Conservation (phyloP, 53 echinoderm and acorn worm genomes). For the Luidia sarsii region DNA sequence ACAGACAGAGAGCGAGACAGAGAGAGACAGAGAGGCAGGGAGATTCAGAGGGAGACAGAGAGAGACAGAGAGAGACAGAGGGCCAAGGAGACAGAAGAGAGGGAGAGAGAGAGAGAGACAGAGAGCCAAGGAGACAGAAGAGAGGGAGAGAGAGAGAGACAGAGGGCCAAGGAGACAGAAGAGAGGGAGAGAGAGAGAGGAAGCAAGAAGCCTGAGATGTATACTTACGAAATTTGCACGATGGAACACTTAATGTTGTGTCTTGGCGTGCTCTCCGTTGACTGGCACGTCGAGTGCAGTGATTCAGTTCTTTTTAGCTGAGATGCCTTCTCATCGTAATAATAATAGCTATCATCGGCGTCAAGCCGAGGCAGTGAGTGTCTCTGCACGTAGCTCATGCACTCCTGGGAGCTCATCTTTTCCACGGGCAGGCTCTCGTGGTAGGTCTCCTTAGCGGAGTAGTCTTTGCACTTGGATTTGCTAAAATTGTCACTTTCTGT, state of each 20-base stretch:
- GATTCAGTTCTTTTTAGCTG: slow-evolving; percentile 96
- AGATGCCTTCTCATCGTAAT: slow-evolving; percentile 94
- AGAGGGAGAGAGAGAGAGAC: background rate
- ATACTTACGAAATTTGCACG: slow-evolving; percentile 98
- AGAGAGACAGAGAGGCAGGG: too few species aligned
- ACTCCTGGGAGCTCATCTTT: slow-evolving; percentile 71
- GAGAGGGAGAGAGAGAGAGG: too few species aligned
- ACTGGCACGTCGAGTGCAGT: slow-evolving; percentile 87
- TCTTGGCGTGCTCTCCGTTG: slow-evolving; percentile 90
- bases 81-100: too few species aligned
- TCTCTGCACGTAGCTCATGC: slow-evolving; percentile 89
- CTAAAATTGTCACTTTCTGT: slow-evolving; percentile 77
- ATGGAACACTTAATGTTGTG: slow-evolving; percentile 85
- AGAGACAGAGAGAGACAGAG: background rate
- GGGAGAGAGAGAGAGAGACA: too few species aligned
- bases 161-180: too few species aligned
- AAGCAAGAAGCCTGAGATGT: background rate
- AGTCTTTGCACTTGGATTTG: slow-evolving; percentile 78
- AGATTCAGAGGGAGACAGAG: too few species aligned
- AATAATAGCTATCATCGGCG: slow-evolving; percentile 90
- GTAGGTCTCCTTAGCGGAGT: slow-evolving; percentile 85
- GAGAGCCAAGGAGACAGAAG: background rate
- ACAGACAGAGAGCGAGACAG: too few species aligned
- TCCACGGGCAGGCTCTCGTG: slow-evolving; percentile 70
- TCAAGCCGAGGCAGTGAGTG: slow-evolving; percentile 89